These are phyloP conservation scores for Tenualosa thibaudeaui DNA, from an alignment of 2,797 vertebrate genomes.

Conservation along the genomic window DNA sequence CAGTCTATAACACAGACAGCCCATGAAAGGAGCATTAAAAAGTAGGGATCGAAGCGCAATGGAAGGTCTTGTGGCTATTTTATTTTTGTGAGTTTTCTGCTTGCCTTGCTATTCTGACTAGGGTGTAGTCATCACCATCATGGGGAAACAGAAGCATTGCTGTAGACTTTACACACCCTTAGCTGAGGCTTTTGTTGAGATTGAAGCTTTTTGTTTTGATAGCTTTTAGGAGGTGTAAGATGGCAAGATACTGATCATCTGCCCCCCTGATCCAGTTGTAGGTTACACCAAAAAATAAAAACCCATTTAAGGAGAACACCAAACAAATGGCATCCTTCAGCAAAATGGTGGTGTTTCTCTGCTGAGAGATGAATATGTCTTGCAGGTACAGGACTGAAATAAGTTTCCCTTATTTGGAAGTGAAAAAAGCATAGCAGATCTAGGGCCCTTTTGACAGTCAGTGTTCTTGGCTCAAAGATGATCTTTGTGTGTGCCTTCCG, in stretches of 20 bases:
- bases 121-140: not conserved
- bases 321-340: not conserved
- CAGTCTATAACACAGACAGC: no score
- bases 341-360: not conserved
- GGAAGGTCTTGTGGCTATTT: no score
- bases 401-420: not conserved
- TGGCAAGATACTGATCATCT: not conserved
- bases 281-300: not conserved
- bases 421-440: not conserved
- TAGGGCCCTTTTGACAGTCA: not conserved
- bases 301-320: not conserved
- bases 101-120: not conserved
- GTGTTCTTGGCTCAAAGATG: not conserved
- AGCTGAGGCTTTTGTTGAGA: not conserved
- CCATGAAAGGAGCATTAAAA: no score
- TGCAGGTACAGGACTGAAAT: not conserved
- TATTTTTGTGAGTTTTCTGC: not conserved
- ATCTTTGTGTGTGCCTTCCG: not conserved
- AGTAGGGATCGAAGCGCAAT: no score
- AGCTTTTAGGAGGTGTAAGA: not conserved
- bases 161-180: no score
- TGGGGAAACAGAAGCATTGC: not conserved
- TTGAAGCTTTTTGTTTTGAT: not conserved
- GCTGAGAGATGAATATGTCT: not conserved
- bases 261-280: not conserved